phyloP scores from a whole-genome alignment of 2,888 invertebrate species.

The Coelinius sp. region DNA sequence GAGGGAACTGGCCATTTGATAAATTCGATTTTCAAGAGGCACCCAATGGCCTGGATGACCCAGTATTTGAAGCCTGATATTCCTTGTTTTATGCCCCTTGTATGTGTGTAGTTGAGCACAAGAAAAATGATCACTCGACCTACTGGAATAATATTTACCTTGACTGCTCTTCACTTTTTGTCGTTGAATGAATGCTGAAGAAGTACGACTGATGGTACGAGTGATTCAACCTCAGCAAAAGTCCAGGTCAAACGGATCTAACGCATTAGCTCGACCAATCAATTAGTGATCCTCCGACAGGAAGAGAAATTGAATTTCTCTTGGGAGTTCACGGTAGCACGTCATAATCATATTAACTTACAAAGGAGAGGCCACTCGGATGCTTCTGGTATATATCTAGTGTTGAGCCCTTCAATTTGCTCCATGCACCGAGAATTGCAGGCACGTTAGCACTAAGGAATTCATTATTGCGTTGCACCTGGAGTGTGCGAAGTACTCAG shows the following conservation, averaged over 20 bases:
- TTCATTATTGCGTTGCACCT: constrained; percentile 4
- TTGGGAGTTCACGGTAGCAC: constrained; percentile 11
- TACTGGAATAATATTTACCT: too few species aligned
- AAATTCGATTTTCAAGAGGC: neutral
- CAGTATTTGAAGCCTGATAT: neutral
- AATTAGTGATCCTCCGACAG: constrained; percentile 25
- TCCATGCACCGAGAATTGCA: constrained; percentile 21
- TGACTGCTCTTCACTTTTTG: too few species aligned
- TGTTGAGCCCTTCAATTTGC: neutral
- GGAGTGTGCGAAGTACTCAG: neutral
- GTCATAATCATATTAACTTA: constrained; percentile 18
- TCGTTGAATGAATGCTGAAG: too few species aligned
- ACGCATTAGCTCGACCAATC: neutral
- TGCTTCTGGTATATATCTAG: neutral
- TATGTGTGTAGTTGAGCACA: neutral
- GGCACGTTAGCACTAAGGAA: neutral
- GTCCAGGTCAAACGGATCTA: neutral
- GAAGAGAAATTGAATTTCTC: constrained; percentile 31
- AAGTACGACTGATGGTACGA: too few species aligned
- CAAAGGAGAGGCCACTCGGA: neutral
- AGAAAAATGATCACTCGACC: too few species aligned
- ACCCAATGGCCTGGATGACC: constrained; percentile 6
- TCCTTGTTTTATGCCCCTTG: neutral
- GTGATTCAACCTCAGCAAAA: too few species aligned
- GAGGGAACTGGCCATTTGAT: neutral